phyloP scores from a whole-genome alignment of 1,140 invertebrate genomes.

The Rhynchophorus ferrugineus region DNA sequence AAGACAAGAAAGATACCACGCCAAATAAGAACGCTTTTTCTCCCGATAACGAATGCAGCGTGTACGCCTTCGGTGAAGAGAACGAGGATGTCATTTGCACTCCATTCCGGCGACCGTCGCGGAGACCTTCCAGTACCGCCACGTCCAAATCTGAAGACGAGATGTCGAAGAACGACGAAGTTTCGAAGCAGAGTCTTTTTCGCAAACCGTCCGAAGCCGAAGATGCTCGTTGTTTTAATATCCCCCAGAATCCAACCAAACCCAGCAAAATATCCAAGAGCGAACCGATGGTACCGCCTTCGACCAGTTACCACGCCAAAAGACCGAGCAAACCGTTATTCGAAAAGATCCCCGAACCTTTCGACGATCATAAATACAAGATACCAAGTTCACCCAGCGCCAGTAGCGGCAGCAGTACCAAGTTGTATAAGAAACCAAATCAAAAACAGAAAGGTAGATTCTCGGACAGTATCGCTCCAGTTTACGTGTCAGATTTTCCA shows the following conservation, averaged over 20 bases:
- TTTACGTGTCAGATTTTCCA: slow-evolving; percentile 49
- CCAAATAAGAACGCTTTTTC: slow-evolving; percentile 56
- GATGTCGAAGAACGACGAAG: slow-evolving; percentile 36
- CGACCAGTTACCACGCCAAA: slow-evolving; percentile 48
- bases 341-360: slow-evolving; percentile 34
- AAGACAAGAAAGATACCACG: slow-evolving; percentile 42
- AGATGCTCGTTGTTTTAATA: slow-evolving; percentile 57
- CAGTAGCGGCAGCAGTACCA: slow-evolving; percentile 38
- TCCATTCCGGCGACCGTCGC: slow-evolving; percentile 49
- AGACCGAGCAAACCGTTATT: slow-evolving; percentile 45
- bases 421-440: slow-evolving; percentile 33
- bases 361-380: slow-evolving; percentile 38
- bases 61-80: slow-evolving; percentile 63
- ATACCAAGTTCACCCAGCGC: slow-evolving; percentile 40
- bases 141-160: slow-evolving; percentile 41
- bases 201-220: slow-evolving; percentile 40
- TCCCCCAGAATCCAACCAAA: slow-evolving; percentile 51
- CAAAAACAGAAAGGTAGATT: slow-evolving; percentile 30
- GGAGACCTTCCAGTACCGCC: slow-evolving; percentile 41
- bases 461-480: slow-evolving; percentile 36
- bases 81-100: slow-evolving; percentile 46
- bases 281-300: slow-evolving; percentile 48
- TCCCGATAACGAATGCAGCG: slow-evolving; percentile 60
- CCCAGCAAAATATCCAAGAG: slow-evolving; percentile 32
- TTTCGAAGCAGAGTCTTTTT: slow-evolving; percentile 23